A percentile compares a stretch with the other conserved stretches of the same genome.
These are phyloP conservation scores for Corythucha ciliata DNA, from an alignment of 2,888 invertebrate species.

Conservation along the genomic window DNA sequence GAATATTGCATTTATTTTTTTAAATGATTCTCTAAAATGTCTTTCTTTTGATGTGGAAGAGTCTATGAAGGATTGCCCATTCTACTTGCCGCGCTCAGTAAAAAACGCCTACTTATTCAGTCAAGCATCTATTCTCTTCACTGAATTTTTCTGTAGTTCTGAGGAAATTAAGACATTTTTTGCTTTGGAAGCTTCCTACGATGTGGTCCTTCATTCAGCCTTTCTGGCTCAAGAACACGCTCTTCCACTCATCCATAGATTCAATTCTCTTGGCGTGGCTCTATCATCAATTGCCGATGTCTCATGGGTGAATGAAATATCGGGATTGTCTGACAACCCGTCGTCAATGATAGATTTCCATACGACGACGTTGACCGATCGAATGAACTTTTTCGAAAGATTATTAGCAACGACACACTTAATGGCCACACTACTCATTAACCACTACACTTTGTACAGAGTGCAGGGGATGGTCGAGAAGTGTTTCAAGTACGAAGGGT, in stretches of 20 bases:
- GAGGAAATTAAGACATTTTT: too few relatives aligned
- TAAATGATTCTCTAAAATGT: too few relatives aligned
- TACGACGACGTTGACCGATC: slow-evolving; percentile 3
- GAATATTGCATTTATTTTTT: too few relatives aligned
- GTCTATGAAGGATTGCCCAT: too few relatives aligned
- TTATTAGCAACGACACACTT: not conserved
- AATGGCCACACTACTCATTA: not conserved
- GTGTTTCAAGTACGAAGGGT: slow-evolving; percentile 18
- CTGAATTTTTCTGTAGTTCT: too few relatives aligned
- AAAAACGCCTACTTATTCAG: too few relatives aligned
- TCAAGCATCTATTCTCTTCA: too few relatives aligned
- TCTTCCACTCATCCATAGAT: slow-evolving; percentile 1
- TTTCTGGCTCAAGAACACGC: not conserved
- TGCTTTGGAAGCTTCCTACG: not conserved
- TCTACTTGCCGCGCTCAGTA: too few relatives aligned
- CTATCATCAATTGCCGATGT: slow-evolving; percentile 4
- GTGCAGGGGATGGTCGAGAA: not conserved
- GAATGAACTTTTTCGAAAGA: slow-evolving; percentile 7
- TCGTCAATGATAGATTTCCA: slow-evolving; percentile 11
- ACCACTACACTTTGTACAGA: slow-evolving; percentile 1
- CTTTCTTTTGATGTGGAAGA: too few relatives aligned
- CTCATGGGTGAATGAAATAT: slow-evolving; percentile 12
- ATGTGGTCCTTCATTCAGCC: not conserved
- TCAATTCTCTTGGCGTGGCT: slow-evolving; percentile 8
- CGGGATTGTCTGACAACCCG: slow-evolving; percentile 18